phyloP scores from a whole-genome alignment of 2,888 invertebrate genomes.

The Seladonia tumulorum region DNA sequence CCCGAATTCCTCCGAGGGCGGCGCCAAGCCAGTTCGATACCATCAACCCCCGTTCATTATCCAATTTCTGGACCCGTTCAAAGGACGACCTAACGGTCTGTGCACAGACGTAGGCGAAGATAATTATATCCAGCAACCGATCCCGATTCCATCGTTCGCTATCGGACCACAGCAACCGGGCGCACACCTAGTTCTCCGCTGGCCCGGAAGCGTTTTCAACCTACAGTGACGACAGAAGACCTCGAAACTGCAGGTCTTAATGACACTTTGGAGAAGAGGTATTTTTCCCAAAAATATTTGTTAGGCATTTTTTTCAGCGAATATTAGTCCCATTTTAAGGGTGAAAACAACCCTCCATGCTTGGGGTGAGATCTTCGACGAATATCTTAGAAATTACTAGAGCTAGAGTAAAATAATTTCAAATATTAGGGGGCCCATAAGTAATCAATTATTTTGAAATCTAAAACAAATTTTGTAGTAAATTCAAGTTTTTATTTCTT shows the following conservation, averaged over 20 bases:
- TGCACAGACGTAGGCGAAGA: conserved; percentile 7
- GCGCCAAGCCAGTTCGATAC: conserved; percentile 22
- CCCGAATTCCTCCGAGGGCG: conserved; percentile 2
- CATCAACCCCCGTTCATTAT: conserved; percentile 34
- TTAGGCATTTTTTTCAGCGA: background rate
- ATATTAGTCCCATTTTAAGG: background rate
- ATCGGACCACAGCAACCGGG: background rate
- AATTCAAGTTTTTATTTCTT: too few species aligned
- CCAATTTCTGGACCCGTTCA: conserved; percentile 43
- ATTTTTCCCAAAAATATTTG: background rate
- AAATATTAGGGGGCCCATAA: too few species aligned
- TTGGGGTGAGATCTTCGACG: too few species aligned
- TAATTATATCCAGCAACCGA: conserved; percentile 43
- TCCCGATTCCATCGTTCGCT: conserved; percentile 15
- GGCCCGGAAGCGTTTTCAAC: background rate
- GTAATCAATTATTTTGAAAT: too few species aligned
- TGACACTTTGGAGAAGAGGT: background rate
- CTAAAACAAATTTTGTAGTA: too few species aligned
- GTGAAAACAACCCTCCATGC: background rate
- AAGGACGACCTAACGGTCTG: conserved; percentile 19
- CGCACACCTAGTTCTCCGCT: background rate
- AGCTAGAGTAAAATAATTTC: too few species aligned
- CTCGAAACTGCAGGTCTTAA: background rate
- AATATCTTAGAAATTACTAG: too few species aligned
- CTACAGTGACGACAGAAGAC: background rate